Base-by-base conservation (phyloP, 1,140 invertebrate species). In the Cydia pomonella region DNA sequence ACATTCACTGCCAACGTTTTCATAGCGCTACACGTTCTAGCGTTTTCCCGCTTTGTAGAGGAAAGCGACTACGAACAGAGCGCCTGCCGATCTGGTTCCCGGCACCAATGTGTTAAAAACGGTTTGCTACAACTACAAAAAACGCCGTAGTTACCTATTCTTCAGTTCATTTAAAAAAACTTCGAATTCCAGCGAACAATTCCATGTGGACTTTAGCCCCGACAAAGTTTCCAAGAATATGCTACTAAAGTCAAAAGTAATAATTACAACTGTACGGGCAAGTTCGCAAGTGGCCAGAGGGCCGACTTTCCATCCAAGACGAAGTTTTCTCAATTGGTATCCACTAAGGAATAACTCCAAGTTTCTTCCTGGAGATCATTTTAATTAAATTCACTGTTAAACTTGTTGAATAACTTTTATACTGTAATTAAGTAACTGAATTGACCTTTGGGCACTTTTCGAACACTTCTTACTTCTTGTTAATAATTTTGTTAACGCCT, bases 331-430 rank as follows among this genome's bases (percentile, higher is more conserved):
- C 81, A 83, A 86, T 85, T 84, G 80, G 76, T 72, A 74, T 79
- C 74, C 47, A 66, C 63, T 80, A 77, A 83, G 82, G 79, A 85
- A 81, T 82, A 87, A 84, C 82, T 87, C 64, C 44, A 53, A 66
- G n/a, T 21, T 75, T 75, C 75, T 76, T 73, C 72, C 62, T 73
- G 77, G 75, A 69, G 78, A 84, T 86, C 80, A 79, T 85, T 84
- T 86, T 86, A 84, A 87, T 87, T 86, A 85, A 84, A 86, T 86
- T 80, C 79, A 66, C 82, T 79, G 76, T 33, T 4, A 29, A 69
- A 69, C 29, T 69, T 41, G n/a, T 18, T n/a, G 16, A 69, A 69
- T 69, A 69, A 69, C 64, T 69, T 69, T 69, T 69, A n/a, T 38
- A 69, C 64, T 38, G 64, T 69, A 69, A 69, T 69, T 69, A 38